Evolutionary conservation across 2,113 vertebrate genomes (phyloP), one percentile per base, ranked within the genome.

Genomic region (Hemiscyllium ocellatum): DNA sequence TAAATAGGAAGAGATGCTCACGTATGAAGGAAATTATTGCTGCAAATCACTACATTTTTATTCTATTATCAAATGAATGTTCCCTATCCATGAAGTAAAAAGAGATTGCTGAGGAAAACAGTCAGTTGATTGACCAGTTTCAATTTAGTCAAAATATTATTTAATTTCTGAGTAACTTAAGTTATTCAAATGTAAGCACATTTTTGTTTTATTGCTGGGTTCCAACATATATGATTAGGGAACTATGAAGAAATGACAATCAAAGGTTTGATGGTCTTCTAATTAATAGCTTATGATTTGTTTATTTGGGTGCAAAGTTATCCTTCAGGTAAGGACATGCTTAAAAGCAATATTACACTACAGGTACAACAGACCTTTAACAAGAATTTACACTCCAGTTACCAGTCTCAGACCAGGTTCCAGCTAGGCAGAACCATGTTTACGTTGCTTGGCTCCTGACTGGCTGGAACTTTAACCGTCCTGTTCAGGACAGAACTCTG

Each of bases 381-480:
- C 69, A 72, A 19, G 69, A 72, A 95, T 72, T 68, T 93, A 10
- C 33, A 37, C 15, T 7, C 13, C 29, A n/a, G 52, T 56, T 91
- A 56, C 87, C 61, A 68, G 65, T 24, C 33, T 93, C n/a, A 68
- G 89, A 68, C 33, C 33, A 93, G 89, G 33, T 93, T 93, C 61
- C 20, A 66, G 19, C 89, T 93, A 93, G 89, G 89, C 61, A 93
- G 89, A 91, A 68, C 56, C 89, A 66, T 93, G 89, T 68, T 93
- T 93, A 68, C n/a, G 1, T 66, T 93, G 33, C 65, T 56, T 93
- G 89, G 61, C 61, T 93, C 89, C 89, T 93, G 89, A 4, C 17
- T 93, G 89, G 61, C 89, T 93, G 89, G 87, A 91, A 91, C 29
- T 91, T 65, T 91, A 91, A 91, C 87, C 65, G 33, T 91, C 52